Evolutionary conservation across 1,140 invertebrate species (phyloP), one percentile per base, ranked within the genome.

Genomic region (Dendrolimus punctatus): DNA sequence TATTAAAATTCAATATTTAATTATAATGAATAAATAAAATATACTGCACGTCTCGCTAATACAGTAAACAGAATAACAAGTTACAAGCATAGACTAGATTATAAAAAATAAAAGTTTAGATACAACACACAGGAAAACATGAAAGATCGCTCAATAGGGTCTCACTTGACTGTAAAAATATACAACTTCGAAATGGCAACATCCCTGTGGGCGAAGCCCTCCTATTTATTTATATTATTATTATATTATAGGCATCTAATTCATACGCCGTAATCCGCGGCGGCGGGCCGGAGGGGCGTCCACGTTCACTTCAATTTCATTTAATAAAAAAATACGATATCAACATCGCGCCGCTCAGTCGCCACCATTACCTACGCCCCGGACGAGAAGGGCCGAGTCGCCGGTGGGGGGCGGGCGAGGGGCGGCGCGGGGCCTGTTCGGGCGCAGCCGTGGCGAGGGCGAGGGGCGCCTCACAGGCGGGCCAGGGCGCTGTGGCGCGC

Each of bases 11-110:
- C 51, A 38, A 53, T 47, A 49, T 50, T 44, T 45, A 54, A 58
- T 40, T 36, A 44, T 52, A 7, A 42, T 40, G 55, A 46, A 55
- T 55, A 56, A 10, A 57, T 45, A 45, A 45, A 8, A 44, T 44
- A 45, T 45, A 45, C 6, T 45, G 43, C n/a, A 46, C 39, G 46
- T 49, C 44, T 44, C 40, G 48, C 48, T 50, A 56, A 56, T 48
- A 54, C 51, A 58, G 44, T 49, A 69, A 76, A 71, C 57, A 71
- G 73, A 76, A 70, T 58, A 71, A 72, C 60, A 69, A 72, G 66
- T 69, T 61, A 68, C 65, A 65, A 73, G 68, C 66, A 66, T 66
- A 84, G 79, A 82, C 79, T 81, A 82, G 79, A 80, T 66, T 49
- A 68, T 62, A 64, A 73, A 79, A 73, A 76, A 67, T 64, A 62